Evolutionary conservation across 2,113 vertebrate genomes (phyloP), one percentile per base, ranked within the genome.

Genomic region (Centropus bengalensis): DNA sequence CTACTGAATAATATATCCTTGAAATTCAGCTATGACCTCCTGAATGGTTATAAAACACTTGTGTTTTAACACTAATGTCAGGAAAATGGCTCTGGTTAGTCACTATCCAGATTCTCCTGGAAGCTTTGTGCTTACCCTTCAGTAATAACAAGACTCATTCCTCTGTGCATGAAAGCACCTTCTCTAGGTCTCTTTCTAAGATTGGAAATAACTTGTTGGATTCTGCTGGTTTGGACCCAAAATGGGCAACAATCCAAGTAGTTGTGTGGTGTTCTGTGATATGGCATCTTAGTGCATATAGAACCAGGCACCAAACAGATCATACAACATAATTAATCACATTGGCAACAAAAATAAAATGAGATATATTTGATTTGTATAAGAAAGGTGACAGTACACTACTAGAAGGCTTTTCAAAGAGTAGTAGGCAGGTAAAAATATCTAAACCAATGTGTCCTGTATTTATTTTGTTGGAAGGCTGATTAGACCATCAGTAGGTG

Each of bases 251-350:
- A 38, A 9, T 58, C 76, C 36, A 59, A 80, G 20, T 12, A 26
- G 2, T 8, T 76, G 9, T 45, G 30, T 17, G 12, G 3, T 76
- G 24, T 69, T 55, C 63, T 8, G 4, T 58, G 47, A 55, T 49
- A 36, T 32, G 30, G 9, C 10, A 17, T 28, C 40, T 42, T 70
- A 8, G 10, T 1, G 2, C 15, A 5, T 51, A 42, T 9, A 63
- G n/a, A 87, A 81, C 8, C 14, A 82, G 21, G 26, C 14, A 54
- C 8, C 33, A 76, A 75, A 47, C 12, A 69, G 4, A 16, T 56
- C 1, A 1, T 15, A 5, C 10, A 78, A 64, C 0, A 3, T 36
- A 68, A 68, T 47, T 27, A 62, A n/a, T 74, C 10, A 18, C 1
- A 3, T 16, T n/a, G 19, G 18, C 86, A 47, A 40, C 44, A 75